Evolutionary conservation across 2,797 vertebrate species (phyloP), one percentile per base, ranked within the genome.

Genomic region (Sciurus vulgaris): DNA sequence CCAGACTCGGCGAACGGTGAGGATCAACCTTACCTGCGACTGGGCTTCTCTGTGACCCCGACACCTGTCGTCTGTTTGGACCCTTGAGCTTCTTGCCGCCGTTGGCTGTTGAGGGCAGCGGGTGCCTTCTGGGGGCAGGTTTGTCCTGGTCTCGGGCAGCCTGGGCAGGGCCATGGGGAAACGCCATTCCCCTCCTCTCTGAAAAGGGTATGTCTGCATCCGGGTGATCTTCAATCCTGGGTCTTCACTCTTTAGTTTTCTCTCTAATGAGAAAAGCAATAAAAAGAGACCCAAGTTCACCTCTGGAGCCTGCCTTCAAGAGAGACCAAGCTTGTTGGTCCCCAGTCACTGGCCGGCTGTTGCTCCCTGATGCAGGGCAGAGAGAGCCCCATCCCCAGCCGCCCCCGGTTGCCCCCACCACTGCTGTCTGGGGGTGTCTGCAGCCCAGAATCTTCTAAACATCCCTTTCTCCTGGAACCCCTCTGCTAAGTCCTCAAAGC

Each of bases 261-360:
- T 70, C 86, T 95, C 86, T 90, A 78, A 88, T 26, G 86, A 96
- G 82, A 92, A 96, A 94, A 95, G 88, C 59, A 81, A 85, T 88
- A 88, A 65, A 63, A 77, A 47, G 47, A 81, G 78, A 51, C 18
- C 15, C 2, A 14, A 76, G 59, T 30, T 86, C 84, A 51, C 59
- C 35, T 44, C 74, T n/a, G 17, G 41, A 44, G n/a, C 49, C 92
- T 79, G 83, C 0, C 2, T 6, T 51, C 84, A 49, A 65, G 79
- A 94, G 15, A 89, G 67, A 49, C 41, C 5, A 1, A 44, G 61
- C 47, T 44, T 20, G 17, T 2, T 0, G 85, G 81, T 67, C 51
- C 84, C 56, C 59, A 22, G 5, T 28, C 41, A 1, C 67, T 61
- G 2, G 17, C 13, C 12, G 54, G 83, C 28, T 56, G 11, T 1